Percentiles rank a stretch among this genome's conserved stretches.
Evolutionary conservation across 2,888 invertebrate species (phyloP).

Genomic region (Eupithecia subfuscata): DNA sequence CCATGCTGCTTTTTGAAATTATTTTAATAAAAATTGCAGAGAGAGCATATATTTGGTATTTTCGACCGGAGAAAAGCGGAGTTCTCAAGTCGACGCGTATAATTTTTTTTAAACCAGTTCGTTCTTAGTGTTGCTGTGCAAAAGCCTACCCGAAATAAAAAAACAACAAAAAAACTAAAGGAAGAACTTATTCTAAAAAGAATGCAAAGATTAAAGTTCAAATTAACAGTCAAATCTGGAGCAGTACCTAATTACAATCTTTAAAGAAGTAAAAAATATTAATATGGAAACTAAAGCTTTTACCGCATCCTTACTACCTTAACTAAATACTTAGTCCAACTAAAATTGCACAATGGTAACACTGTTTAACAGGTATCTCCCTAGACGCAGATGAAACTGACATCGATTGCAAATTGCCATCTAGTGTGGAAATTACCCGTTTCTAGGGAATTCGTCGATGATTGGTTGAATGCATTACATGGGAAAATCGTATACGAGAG

Average conservation of each 20-base stretch:
- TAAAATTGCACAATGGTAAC: slow-evolving; percentile 1
- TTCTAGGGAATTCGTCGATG: slow-evolving; percentile 22
- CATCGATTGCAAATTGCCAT: slow-evolving; percentile 34
- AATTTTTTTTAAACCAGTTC: too few relatives aligned
- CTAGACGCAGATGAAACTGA: slow-evolving; percentile 29
- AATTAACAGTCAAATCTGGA: not conserved
- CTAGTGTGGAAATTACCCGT: slow-evolving; percentile 29
- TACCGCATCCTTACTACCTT: not conserved
- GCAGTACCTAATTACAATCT: not conserved
- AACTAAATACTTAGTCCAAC: not conserved
- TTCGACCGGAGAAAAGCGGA: too few relatives aligned
- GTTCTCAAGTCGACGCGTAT: too few relatives aligned
- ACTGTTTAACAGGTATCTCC: slow-evolving; percentile 28
- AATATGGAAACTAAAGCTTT: not conserved
- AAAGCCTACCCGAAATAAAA: not conserved
- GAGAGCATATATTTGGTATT: not conserved
- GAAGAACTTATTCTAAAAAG: not conserved
- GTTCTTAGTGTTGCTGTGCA: not conserved
- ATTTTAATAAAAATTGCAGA: not conserved
- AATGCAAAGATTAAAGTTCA: not conserved
- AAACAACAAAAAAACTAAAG: too few relatives aligned
- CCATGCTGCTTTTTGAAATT: not conserved
- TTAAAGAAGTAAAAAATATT: not conserved
- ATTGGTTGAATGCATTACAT: slow-evolving; percentile 20
- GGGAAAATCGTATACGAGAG: not conserved